A percentile compares a stretch with the other conserved stretches of the same genome.
These are phyloP conservation scores for Nephrotoma guestfalica DNA, from an alignment of 2,888 invertebrate genomes.

Conservation along the genomic window DNA sequence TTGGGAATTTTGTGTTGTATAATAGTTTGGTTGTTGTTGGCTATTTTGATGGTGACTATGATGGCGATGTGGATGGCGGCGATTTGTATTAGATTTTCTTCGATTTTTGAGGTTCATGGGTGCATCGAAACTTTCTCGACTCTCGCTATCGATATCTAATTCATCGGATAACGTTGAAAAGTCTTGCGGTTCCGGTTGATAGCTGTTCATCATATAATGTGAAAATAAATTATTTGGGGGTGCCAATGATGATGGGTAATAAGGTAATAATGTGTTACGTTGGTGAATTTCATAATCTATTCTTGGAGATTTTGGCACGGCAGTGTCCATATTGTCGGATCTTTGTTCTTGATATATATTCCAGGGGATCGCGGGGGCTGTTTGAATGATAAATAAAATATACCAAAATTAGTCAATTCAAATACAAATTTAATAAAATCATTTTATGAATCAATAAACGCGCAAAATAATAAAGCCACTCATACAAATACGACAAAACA, in stretches of 20 bases:
- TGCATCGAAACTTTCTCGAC: not conserved
- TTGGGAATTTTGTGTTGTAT: not conserved
- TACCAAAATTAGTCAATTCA: not conserved
- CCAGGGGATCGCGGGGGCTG: not conserved
- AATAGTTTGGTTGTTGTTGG: not conserved
- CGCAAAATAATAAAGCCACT: not conserved
- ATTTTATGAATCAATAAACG: not conserved
- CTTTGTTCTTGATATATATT: not conserved
- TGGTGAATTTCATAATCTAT: slow-evolving; percentile 1
- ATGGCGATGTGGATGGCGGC: not conserved
- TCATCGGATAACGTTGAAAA: not conserved
- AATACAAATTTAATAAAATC: not conserved
- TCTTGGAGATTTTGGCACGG: not conserved
- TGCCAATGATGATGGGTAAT: not conserved
- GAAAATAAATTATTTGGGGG: not conserved
- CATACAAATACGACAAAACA: not conserved
- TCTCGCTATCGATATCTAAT: not conserved
- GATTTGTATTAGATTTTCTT: not conserved
- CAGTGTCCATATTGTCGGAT: not conserved
- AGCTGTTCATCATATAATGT: not conserved
- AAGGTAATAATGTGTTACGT: not conserved
- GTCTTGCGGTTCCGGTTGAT: not conserved
- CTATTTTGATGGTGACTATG: not conserved
- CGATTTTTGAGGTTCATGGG: not conserved
- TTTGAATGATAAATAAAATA: not conserved